These are phyloP conservation scores for Hymenopus coronatus DNA, from an alignment of 2,888 invertebrate genomes.

Conservation along the genomic window DNA sequence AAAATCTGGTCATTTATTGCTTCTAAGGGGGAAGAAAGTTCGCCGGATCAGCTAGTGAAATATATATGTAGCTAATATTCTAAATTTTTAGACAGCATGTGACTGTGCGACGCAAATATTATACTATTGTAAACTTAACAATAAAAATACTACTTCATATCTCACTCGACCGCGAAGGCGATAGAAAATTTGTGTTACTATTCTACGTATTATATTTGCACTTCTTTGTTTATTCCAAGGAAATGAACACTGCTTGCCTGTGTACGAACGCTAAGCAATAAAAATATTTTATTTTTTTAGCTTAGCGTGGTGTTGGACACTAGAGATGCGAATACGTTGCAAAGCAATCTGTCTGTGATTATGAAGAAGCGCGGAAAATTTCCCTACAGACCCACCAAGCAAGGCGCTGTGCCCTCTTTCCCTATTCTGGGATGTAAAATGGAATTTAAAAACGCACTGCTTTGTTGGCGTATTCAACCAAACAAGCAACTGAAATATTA, in stretches of 20 bases:
- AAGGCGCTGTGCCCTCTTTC: background rate
- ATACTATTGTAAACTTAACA: too few species aligned
- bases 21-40: too few species aligned
- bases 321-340: background rate
- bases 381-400: background rate
- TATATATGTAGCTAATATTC: too few species aligned
- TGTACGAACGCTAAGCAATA: background rate
- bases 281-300: background rate
- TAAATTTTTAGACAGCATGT: too few species aligned
- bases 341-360: slow-evolving; percentile 1
- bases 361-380: background rate
- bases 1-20: too few species aligned
- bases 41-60: too few species aligned
- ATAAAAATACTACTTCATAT: too few species aligned
- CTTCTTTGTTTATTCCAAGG: too few species aligned
- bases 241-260: background rate
- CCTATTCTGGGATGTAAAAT: background rate
- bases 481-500: background rate
- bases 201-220: too few species aligned
- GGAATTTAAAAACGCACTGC: background rate
- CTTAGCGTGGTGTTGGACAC: background rate
- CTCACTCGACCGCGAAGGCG: too few species aligned
- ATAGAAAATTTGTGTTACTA: too few species aligned
- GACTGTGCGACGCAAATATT: too few species aligned
- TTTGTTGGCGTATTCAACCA: background rate